Conservation (phyloP, 2,888 invertebrate species). For the Volucella inanis region DNA sequence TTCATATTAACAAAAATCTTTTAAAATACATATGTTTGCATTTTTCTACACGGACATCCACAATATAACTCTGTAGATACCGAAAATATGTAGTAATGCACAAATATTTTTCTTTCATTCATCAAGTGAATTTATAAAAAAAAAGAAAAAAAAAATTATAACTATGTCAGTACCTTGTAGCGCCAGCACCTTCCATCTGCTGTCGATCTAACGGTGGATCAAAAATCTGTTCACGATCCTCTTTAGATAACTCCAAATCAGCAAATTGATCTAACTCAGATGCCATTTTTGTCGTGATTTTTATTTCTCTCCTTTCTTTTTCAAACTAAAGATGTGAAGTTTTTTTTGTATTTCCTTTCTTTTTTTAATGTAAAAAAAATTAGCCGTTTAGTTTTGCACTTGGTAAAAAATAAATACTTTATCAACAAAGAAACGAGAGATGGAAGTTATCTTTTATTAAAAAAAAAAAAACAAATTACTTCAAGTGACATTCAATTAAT, state of each 20-base stretch:
- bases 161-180: conserved; percentile 81
- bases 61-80: no score
- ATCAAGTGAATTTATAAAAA: background rate
- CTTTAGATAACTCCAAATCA: conserved; percentile 88
- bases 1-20: no score
- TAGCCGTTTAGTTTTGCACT: conserved; percentile 55
- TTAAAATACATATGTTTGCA: no score
- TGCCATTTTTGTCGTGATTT: conserved; percentile 78
- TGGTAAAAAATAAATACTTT: conserved; percentile 37
- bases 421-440: conserved; percentile 25
- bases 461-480: conserved; percentile 23
- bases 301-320: conserved; percentile 1
- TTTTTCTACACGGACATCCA: no score
- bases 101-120: conserved; percentile 15
- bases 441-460: conserved; percentile 11
- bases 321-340: background rate
- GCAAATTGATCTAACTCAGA: conserved; percentile 86
- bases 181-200: conserved; percentile 83
- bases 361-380: conserved; percentile 45
- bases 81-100: conserved; percentile 13
- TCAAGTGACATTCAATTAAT: background rate
- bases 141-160: conserved; percentile 33
- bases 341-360: conserved; percentile 6
- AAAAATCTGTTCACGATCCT: conserved; percentile 89
- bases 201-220: conserved; percentile 85